Evolutionary conservation across 1,140 invertebrate genomes (phyloP).

Genomic region (Drosophila navojoa): DNA sequence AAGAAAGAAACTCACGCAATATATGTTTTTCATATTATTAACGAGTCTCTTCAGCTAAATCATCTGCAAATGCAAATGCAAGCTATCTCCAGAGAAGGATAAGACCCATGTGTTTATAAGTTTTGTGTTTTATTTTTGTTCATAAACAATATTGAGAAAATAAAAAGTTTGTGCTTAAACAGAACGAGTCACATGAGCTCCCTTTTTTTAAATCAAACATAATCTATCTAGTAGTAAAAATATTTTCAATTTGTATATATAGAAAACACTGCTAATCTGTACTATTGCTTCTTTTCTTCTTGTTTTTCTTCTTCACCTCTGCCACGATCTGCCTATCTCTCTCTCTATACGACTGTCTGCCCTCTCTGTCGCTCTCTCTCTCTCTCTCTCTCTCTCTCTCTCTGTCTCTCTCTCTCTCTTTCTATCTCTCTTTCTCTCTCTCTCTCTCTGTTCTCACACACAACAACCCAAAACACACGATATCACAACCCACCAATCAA

Average conservation of each 20-base stretch:
- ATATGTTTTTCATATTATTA: neutral
- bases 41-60: neutral
- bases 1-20: neutral
- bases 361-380: conserved; percentile 25
- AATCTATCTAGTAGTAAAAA: conserved; percentile 58
- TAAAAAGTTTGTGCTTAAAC: neutral
- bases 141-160: conserved; percentile 11
- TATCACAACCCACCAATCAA: conserved; percentile 45
- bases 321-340: conserved; percentile 52
- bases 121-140: neutral
- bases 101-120: neutral
- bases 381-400: conserved; percentile 40
- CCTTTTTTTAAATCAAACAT: conserved; percentile 15
- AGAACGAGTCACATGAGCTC: neutral
- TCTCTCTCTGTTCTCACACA: conserved; percentile 8
- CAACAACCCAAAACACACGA: conserved; percentile 29
- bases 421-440: conserved; percentile 51
- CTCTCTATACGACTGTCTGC: conserved; percentile 48
- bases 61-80: conserved; percentile 1
- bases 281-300: conserved; percentile 81
- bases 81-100: neutral
- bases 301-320: conserved; percentile 77
- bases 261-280: conserved; percentile 79
- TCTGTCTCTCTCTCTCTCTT: conserved; percentile 48
- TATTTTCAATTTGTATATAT: conserved; percentile 70